Conservation (phyloP, 1,140 invertebrate genomes). For the Gonatopus flavifemur region DNA sequence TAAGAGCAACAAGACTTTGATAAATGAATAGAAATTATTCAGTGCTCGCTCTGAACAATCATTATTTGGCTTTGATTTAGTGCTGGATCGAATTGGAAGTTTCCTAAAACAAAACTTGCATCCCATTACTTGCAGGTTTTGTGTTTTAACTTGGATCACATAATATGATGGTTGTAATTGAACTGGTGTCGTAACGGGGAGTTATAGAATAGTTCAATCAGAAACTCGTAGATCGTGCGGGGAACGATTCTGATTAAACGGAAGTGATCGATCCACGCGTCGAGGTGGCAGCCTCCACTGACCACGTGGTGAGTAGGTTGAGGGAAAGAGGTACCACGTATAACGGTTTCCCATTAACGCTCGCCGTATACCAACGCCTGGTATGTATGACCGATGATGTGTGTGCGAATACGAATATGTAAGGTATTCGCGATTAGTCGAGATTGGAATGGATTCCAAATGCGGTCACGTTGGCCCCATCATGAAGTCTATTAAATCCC, state of each 20-base stretch:
- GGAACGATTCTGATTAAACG: constrained; percentile 38
- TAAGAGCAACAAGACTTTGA: no score
- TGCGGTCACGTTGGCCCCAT: neutral
- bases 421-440: constrained; percentile 44
- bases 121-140: no score
- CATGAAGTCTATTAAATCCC: no score
- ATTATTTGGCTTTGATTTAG: no score
- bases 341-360: constrained; percentile 40
- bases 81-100: no score
- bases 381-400: constrained; percentile 32
- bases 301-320: constrained; percentile 27
- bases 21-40: no score
- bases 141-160: no score
- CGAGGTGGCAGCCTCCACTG: constrained; percentile 26
- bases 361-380: no score
- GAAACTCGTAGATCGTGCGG: constrained; percentile 3
- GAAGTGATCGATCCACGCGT: constrained; percentile 44
- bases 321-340: no score
- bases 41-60: no score
- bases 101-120: no score
- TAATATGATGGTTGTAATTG: neutral
- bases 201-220: no score
- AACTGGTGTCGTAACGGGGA: neutral
- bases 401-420: constrained; percentile 41
- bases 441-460: constrained; percentile 32